phyloP scores from a whole-genome alignment of 2,888 invertebrate genomes.

The Callyntrura sp. region DNA sequence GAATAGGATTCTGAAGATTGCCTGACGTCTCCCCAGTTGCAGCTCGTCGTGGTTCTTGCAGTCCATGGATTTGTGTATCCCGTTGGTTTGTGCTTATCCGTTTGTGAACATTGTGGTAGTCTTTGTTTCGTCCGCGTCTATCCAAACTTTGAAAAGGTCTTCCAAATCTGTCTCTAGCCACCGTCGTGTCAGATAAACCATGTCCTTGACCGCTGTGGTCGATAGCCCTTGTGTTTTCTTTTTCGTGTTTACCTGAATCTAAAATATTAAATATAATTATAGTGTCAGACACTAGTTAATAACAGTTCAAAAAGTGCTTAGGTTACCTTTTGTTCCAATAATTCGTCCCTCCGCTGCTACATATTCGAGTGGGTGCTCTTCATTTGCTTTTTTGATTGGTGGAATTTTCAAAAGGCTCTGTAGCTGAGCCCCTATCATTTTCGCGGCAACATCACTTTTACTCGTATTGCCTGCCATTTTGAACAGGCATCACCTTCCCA shows the following conservation, averaged over 20 bases:
- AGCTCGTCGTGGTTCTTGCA: neutral
- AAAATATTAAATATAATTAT: neutral
- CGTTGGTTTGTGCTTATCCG: constrained; percentile 26
- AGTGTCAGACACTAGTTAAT: neutral
- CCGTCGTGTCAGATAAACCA: neutral
- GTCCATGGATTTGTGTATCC: neutral
- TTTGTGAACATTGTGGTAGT: constrained; percentile 49
- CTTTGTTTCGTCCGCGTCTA: constrained; percentile 35
- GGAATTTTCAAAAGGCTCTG: constrained; percentile 81
- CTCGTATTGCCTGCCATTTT: constrained; percentile 56
- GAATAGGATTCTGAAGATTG: neutral
- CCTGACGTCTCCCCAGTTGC: neutral
- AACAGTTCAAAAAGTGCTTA: no score
- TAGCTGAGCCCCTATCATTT: constrained; percentile 79
- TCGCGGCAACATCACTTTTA: constrained; percentile 67
- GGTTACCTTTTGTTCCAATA: constrained; percentile 8
- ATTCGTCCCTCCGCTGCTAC: neutral
- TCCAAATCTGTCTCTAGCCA: constrained; percentile 64
- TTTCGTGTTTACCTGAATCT: constrained; percentile 15
- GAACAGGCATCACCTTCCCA: constrained; percentile 33
- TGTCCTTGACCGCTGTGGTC: neutral
- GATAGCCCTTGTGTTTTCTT: constrained; percentile 37
- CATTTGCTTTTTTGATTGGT: constrained; percentile 70
- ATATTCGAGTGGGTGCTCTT: neutral
- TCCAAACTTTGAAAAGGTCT: constrained; percentile 71